Evolutionary conservation across 2,113 vertebrate genomes (phyloP).

Genomic region (Helogale parvula): DNA sequence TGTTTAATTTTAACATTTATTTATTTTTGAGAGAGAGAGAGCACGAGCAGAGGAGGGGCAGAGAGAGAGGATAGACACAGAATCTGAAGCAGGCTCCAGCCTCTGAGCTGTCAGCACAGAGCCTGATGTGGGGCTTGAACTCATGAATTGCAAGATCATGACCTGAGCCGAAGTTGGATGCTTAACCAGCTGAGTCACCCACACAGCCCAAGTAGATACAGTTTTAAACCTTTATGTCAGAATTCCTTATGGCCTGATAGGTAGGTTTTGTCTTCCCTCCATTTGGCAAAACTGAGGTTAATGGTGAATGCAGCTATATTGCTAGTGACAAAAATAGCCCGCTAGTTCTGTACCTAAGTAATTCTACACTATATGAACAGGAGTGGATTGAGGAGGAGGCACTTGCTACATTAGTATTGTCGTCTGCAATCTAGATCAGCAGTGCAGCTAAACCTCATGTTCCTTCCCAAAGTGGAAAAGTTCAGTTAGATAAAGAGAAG

Average conservation of each 20-base stretch:
- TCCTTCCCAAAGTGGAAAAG: neutral
- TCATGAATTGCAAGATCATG: too few species aligned
- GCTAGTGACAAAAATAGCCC: neutral
- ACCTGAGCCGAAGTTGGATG: too few species aligned
- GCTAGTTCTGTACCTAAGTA: neutral
- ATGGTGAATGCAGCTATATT: neutral
- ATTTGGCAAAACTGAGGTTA: neutral
- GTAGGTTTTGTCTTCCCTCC: neutral
- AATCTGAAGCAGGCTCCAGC: too few species aligned
- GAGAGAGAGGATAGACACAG: too few species aligned
- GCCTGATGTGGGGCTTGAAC: too few species aligned
- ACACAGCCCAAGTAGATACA: neutral
- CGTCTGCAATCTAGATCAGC: neutral
- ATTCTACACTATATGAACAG: neutral
- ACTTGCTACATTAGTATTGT: neutral
- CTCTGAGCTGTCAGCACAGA: too few species aligned
- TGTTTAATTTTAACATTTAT: too few species aligned
- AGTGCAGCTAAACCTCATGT: neutral
- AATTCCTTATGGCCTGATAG: neutral
- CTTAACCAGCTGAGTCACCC: too few species aligned
- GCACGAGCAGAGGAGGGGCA: too few species aligned
- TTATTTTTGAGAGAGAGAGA: too few species aligned
- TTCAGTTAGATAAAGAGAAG: neutral
- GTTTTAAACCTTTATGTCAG: constrained; percentile 1
- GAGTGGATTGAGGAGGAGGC: neutral